These are phyloP conservation scores for Orchesella flavescens DNA, from an alignment of 2,888 invertebrate species.

Conservation along the genomic window DNA sequence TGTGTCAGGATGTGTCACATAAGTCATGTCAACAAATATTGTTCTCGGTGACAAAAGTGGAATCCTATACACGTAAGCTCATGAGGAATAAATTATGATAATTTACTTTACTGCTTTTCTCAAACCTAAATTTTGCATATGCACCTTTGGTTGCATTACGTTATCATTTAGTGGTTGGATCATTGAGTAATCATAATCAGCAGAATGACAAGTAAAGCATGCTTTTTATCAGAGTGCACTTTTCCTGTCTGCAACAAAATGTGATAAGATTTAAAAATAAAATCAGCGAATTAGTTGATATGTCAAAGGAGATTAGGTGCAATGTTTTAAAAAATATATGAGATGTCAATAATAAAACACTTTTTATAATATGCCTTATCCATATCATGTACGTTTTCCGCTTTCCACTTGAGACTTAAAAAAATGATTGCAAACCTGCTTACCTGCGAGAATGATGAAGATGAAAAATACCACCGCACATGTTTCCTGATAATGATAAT, in stretches of 20 bases:
- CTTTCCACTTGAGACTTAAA: slow-evolving; percentile 33
- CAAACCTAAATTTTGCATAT: neutral
- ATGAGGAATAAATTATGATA: slow-evolving; percentile 43
- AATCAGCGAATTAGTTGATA: no score
- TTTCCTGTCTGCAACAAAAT: no score
- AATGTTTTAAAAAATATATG: no score
- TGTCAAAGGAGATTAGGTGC: no score
- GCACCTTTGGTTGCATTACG: neutral
- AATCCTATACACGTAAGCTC: neutral
- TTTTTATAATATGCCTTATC: no score
- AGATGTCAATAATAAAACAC: no score
- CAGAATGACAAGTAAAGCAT: no score
- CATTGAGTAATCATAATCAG: no score
- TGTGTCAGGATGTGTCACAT: slow-evolving; percentile 5
- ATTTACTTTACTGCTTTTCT: slow-evolving; percentile 19
- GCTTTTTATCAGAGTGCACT: no score
- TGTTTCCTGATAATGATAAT: slow-evolving; percentile 28
- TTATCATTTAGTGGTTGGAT: neutral
- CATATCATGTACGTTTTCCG: neutral
- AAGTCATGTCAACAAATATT: slow-evolving; percentile 16
- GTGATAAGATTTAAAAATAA: no score
- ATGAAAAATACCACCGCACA: no score
- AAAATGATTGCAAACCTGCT: neutral
- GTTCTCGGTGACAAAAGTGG: slow-evolving; percentile 6
- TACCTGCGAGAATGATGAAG: no score